Percentiles rank a stretch among this genome's conserved stretches.
Evolutionary conservation across 2,797 vertebrate species (phyloP).

Genomic region (Leptoclinus maculatus): DNA sequence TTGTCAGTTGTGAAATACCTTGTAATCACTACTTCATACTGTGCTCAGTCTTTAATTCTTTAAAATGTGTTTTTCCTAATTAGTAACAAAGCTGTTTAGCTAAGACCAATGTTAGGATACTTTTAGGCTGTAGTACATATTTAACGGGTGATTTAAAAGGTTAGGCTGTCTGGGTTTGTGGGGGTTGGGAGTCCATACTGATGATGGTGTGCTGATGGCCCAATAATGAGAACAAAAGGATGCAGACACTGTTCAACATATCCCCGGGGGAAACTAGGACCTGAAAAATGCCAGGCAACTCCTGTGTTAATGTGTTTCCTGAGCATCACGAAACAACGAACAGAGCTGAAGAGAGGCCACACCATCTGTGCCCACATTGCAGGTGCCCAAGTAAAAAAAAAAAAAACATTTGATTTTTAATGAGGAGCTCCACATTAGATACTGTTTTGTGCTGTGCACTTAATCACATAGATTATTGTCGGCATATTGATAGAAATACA

Average conservation of each 20-base stretch:
- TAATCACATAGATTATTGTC: neutral
- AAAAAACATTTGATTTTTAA: neutral
- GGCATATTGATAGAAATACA: neutral
- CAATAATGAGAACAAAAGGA: constrained; percentile 52
- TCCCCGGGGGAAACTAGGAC: constrained; percentile 27
- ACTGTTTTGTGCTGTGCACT: neutral
- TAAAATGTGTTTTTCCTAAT: neutral
- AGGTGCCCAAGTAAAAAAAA: constrained; percentile 21
- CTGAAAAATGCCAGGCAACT: constrained; percentile 34
- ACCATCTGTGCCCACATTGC: constrained; percentile 49
- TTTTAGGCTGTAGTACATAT: neutral
- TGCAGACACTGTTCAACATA: constrained; percentile 23
- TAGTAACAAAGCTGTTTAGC: neutral
- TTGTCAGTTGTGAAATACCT: neutral
- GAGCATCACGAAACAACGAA: constrained; percentile 28
- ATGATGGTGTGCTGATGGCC: constrained; percentile 36
- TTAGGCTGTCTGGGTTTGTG: constrained; percentile 15
- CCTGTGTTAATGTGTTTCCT: constrained; percentile 51
- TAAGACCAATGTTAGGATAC: neutral
- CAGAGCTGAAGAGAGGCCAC: constrained; percentile 16
- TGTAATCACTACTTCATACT: neutral
- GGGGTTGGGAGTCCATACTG: constrained; percentile 17
- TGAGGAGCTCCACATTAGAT: neutral
- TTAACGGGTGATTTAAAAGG: constrained; percentile 35
- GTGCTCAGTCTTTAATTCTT: neutral